Percentiles rank a stretch among this genome's conserved stretches.
These are phyloP conservation scores for Trinorchestia longiramus DNA, from an alignment of 1,140 invertebrate species.

Conservation along the genomic window DNA sequence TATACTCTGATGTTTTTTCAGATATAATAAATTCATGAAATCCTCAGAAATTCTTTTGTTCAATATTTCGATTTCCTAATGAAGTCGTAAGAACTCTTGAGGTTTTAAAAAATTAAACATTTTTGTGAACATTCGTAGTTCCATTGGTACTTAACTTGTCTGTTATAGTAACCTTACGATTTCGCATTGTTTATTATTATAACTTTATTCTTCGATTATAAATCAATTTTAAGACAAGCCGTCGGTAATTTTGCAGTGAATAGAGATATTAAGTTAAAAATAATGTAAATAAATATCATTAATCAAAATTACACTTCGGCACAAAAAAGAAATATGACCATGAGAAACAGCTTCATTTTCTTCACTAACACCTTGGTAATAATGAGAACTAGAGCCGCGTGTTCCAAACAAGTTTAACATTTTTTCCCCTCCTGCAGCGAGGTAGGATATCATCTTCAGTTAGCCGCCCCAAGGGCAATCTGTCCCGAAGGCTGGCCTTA, in stretches of 20 bases:
- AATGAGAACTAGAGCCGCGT: background rate
- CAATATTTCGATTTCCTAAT: too few species aligned
- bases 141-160: too few species aligned
- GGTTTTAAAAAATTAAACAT: too few species aligned
- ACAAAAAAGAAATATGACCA: background rate
- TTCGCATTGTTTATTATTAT: too few species aligned
- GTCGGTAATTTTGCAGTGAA: background rate
- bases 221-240: background rate
- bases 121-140: too few species aligned
- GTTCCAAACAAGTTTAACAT: background rate
- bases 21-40: too few species aligned
- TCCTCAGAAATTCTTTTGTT: too few species aligned
- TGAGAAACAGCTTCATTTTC: too few species aligned
- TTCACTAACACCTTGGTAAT: background rate
- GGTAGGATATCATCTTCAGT: conserved; percentile 15
- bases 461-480: background rate
- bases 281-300: background rate
- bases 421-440: background rate
- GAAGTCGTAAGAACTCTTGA: too few species aligned
- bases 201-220: too few species aligned
- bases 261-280: background rate
- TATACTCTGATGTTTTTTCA: too few species aligned
- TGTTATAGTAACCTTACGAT: too few species aligned
- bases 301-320: background rate
- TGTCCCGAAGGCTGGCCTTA: conserved; percentile 18